These are phyloP conservation scores for Buceros bicornis DNA, from an alignment of 2,797 vertebrate species.

Conservation along the genomic window DNA sequence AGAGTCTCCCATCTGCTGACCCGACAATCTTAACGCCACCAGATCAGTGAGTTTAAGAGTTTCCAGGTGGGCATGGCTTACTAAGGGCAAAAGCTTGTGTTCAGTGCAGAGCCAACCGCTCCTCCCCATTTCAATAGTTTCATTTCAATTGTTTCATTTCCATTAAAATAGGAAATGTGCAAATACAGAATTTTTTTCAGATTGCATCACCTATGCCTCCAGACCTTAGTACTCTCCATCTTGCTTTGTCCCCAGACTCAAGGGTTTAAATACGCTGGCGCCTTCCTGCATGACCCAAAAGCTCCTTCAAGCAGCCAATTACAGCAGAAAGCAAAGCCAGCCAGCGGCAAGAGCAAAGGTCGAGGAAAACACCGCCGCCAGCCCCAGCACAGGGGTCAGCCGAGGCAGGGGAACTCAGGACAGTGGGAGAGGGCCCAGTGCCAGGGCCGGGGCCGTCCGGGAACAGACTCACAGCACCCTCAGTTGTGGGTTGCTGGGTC, in stretches of 20 bases:
- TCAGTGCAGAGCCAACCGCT: not conserved
- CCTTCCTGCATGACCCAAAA: not conserved
- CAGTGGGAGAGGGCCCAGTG: not conserved
- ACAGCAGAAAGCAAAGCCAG: not conserved
- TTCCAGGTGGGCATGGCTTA: not conserved
- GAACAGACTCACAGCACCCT: not conserved
- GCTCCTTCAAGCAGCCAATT: not conserved
- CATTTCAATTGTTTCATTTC: not conserved
- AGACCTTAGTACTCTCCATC: not conserved
- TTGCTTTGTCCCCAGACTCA: not conserved
- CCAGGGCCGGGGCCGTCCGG: rapidly evolving
- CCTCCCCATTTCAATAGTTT: not conserved
- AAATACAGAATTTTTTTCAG: not conserved
- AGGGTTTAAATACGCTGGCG: not conserved
- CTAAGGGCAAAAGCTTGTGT: not conserved
- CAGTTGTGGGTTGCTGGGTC: not conserved
- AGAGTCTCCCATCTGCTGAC: not conserved
- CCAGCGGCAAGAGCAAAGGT: not conserved
- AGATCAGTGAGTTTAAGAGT: not conserved
- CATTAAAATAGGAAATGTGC: not conserved
- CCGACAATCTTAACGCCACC: not conserved
- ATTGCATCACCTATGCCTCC: not conserved
- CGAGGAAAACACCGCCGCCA: rapidly evolving
- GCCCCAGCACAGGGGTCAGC: rapidly evolving
- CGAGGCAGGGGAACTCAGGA: not conserved